These are phyloP conservation scores for Eupithecia inturbata DNA, from an alignment of 2,888 invertebrate genomes.

Conservation along the genomic window DNA sequence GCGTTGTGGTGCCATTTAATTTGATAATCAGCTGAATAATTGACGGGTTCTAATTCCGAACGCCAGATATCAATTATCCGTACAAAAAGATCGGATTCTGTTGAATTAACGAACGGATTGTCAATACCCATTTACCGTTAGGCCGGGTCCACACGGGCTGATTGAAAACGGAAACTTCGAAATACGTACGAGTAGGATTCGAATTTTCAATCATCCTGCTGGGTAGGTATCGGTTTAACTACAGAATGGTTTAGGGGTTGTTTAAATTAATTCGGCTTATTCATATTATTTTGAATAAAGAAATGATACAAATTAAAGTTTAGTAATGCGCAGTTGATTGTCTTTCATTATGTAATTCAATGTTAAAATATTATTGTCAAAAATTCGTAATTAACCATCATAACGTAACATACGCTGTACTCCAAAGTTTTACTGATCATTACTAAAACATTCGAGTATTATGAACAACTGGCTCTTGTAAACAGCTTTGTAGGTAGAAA, in stretches of 20 bases:
- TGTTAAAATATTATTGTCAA: too few species aligned
- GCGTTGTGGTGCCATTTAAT: slow-evolving; percentile 1
- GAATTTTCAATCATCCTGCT: neutral
- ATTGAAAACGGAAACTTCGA: neutral
- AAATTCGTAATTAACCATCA: too few species aligned
- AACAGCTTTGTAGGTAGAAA: too few species aligned
- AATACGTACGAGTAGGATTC: neutral
- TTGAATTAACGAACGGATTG: slow-evolving; percentile 44
- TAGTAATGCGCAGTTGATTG: too few species aligned
- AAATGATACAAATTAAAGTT: too few species aligned
- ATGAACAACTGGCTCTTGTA: too few species aligned
- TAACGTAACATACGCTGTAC: too few species aligned
- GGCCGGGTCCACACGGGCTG: neutral
- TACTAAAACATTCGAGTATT: too few species aligned
- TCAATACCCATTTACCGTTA: slow-evolving; percentile 42
- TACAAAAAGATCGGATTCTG: slow-evolving; percentile 40
- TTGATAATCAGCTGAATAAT: slow-evolving; percentile 14
- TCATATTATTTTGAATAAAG: neutral
- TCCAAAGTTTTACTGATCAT: too few species aligned
- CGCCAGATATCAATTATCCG: slow-evolving; percentile 34
- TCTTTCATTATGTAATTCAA: too few species aligned
- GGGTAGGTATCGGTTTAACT: neutral
- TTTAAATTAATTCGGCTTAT: neutral
- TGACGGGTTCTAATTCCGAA: slow-evolving; percentile 21
- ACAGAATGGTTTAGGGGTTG: neutral